phyloP scores from a whole-genome alignment of 1,140 invertebrate species.

The Harlomillsia oculata region DNA sequence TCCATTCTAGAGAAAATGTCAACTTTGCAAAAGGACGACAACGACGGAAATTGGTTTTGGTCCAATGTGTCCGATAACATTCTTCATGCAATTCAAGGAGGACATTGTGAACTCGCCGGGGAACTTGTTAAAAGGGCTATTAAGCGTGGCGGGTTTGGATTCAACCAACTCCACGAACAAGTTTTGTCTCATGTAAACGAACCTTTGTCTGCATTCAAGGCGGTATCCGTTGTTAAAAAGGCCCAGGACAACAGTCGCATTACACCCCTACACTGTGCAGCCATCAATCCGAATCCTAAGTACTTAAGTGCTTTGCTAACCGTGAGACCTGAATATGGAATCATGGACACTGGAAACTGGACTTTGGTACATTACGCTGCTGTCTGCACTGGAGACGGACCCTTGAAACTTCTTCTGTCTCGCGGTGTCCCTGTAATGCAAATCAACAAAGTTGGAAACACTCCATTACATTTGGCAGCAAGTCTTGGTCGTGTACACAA shows the following conservation, averaged over 20 bases:
- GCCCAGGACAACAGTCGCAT: slow-evolving; percentile 39
- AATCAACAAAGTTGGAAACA: slow-evolving; percentile 41
- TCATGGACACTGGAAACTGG: slow-evolving; percentile 42
- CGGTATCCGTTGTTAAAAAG: slow-evolving; percentile 43
- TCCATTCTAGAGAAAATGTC: not conserved
- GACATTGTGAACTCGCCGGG: slow-evolving; percentile 21
- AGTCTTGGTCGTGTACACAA: slow-evolving; percentile 42
- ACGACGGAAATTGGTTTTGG: not conserved
- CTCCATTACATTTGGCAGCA: slow-evolving; percentile 44
- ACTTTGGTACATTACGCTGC: slow-evolving; percentile 48
- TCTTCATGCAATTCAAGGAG: slow-evolving; percentile 1
- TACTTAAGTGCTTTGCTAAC: slow-evolving; percentile 41
- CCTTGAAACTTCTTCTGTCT: slow-evolving; percentile 43
- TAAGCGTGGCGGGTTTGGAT: slow-evolving; percentile 13
- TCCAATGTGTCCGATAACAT: not conserved
- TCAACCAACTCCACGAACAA: slow-evolving; percentile 28
- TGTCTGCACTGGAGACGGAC: slow-evolving; percentile 43
- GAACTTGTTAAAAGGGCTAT: slow-evolving; percentile 10
- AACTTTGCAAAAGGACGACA: not conserved
- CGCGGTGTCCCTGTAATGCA: slow-evolving; percentile 32
- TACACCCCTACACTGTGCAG: slow-evolving; percentile 48
- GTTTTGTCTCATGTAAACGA: slow-evolving; percentile 3
- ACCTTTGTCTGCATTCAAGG: slow-evolving; percentile 38
- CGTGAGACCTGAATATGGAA: slow-evolving; percentile 42
- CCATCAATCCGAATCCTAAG: slow-evolving; percentile 47